A percentile compares a stretch with the other conserved stretches of the same genome.
Evolutionary conservation across 2,888 invertebrate genomes (phyloP).

Genomic region (Polymixis lichenea): DNA sequence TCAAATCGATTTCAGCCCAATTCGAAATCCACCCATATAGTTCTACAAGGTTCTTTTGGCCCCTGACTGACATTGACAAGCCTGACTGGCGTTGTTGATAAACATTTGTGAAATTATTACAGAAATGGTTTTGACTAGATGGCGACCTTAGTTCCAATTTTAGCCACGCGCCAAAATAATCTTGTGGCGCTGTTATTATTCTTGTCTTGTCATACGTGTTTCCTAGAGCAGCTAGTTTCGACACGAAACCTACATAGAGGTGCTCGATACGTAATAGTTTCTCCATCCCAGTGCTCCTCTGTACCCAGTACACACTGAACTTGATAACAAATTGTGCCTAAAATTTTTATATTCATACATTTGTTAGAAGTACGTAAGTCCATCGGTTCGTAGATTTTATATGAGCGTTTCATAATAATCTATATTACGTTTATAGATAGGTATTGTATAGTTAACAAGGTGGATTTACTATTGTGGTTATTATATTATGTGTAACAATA

Average conservation of each 20-base stretch:
- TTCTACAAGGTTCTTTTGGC: not conserved
- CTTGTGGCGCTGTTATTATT: not conserved
- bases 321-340: conserved; percentile 85
- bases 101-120: not conserved
- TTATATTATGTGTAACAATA: conserved; percentile 66
- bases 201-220: conserved; percentile 13
- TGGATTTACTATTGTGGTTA: conserved; percentile 76
- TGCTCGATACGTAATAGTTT: conserved; percentile 67
- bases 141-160: not conserved
- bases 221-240: conserved; percentile 7
- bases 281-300: conserved; percentile 73
- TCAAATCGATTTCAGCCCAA: too few relatives aligned
- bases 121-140: too few relatives aligned
- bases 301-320: conserved; percentile 79
- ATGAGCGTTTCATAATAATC: conserved; percentile 82
- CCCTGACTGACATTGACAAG: not conserved
- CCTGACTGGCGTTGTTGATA: not conserved
- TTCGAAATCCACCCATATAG: too few relatives aligned
- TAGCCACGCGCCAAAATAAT: not conserved
- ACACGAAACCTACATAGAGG: conserved; percentile 58
- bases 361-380: conserved; percentile 78
- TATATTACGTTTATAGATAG: conserved; percentile 79
- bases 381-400: conserved; percentile 86
- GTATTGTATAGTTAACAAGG: conserved; percentile 71
- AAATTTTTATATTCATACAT: conserved; percentile 82